A percentile compares a stretch with the other conserved stretches of the same genome.
Evolutionary conservation across 1,140 invertebrate genomes (phyloP).

Genomic region (Protaetia brevitarsis): DNA sequence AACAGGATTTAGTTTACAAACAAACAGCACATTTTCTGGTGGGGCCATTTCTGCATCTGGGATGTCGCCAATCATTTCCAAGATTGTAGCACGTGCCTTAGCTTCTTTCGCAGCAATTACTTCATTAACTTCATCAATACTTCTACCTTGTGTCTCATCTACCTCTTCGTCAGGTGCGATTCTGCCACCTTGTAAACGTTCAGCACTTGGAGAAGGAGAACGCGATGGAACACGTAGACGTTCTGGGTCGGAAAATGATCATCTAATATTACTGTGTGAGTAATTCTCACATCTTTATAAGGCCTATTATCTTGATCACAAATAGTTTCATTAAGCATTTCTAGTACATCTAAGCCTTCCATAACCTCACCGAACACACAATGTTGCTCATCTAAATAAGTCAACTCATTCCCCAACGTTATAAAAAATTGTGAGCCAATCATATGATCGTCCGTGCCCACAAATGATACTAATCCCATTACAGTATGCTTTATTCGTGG

Average conservation of each 20-base stretch:
- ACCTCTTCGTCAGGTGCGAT: constrained; percentile 94
- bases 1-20: constrained; percentile 99
- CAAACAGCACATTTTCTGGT: constrained; percentile 98
- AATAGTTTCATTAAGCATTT: constrained; percentile 84
- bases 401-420: constrained; percentile 83
- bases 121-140: constrained; percentile 80
- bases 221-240: constrained; percentile 72
- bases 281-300: constrained; percentile 95
- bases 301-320: constrained; percentile 90
- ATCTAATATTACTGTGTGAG: constrained; percentile 94
- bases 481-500: constrained; percentile 90
- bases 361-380: constrained; percentile 96
- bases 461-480: constrained; percentile 80
- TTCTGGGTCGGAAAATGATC: constrained; percentile 91
- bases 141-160: constrained; percentile 85
- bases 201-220: constrained; percentile 85
- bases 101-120: constrained; percentile 89
- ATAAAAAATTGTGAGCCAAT: constrained; percentile 98
- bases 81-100: constrained; percentile 91
- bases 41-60: constrained; percentile 96
- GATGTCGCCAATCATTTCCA: constrained; percentile 98
- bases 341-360: constrained; percentile 88
- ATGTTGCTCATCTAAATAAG: constrained; percentile 90
- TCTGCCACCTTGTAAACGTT: constrained; percentile 75
- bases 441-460: constrained; percentile 90